phyloP scores from a whole-genome alignment of 2,888 invertebrate species.

The Agapostemon virescens region DNA sequence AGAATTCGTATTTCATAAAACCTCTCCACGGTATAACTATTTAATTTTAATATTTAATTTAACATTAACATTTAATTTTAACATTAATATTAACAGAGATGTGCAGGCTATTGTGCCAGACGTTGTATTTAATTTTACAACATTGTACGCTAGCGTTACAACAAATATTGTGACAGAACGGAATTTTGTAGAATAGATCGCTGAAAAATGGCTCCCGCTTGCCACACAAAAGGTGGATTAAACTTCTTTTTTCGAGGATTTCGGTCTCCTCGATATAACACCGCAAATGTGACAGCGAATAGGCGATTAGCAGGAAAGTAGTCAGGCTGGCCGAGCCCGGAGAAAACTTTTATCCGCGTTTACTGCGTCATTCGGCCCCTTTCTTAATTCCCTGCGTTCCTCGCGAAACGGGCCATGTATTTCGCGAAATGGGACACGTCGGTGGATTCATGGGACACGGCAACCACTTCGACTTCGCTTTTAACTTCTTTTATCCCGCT shows the following conservation, averaged over 20 bases:
- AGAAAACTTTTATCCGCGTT: constrained; percentile 17
- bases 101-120: background rate
- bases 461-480: background rate
- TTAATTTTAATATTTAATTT: no score
- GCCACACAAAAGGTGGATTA: background rate
- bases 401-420: background rate
- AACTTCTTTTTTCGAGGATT: background rate
- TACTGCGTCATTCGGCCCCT: background rate
- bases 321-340: background rate
- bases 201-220: background rate
- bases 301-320: constrained; percentile 6
- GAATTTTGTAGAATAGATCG: background rate
- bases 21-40: background rate
- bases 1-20: background rate
- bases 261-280: background rate
- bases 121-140: background rate
- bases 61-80: no score
- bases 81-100: background rate
- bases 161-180: background rate
- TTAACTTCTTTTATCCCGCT: constrained; percentile 1
- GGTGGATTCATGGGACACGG: background rate
- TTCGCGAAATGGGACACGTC: constrained; percentile 8
- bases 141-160: background rate
- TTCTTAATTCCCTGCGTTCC: constrained; percentile 9
- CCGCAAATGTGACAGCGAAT: background rate